phyloP scores from a whole-genome alignment of 2,797 vertebrate species.

The Emydoidea blandingii region DNA sequence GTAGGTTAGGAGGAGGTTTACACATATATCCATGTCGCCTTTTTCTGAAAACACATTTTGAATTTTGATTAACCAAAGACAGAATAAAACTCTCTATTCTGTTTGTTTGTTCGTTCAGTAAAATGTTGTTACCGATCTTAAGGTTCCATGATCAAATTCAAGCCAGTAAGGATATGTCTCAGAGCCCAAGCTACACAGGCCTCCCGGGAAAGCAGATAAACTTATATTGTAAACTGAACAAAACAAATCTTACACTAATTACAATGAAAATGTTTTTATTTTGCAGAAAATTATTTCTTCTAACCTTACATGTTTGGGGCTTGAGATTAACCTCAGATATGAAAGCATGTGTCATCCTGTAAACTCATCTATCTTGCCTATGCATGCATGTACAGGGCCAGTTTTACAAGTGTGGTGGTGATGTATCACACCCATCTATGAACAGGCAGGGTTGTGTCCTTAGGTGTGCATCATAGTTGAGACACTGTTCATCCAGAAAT shows the following conservation, averaged over 20 bases:
- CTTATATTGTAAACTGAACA: not conserved
- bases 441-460: accelerated
- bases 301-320: not conserved
- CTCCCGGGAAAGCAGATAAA: not conserved
- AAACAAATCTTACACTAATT: not conserved
- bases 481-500: not conserved
- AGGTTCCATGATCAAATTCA: not conserved
- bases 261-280: not conserved
- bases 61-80: not conserved
- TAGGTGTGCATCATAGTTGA: not conserved
- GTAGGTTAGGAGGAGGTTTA: not conserved
- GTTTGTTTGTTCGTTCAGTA: not conserved
- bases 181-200: not conserved
- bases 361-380: not conserved
- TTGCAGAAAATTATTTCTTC: not conserved
- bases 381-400: accelerated
- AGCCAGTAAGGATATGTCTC: not conserved
- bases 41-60: not conserved
- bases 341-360: not conserved
- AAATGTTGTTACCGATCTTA: not conserved
- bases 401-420: not conserved
- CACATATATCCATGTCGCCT: not conserved
- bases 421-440: accelerated
- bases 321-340: not conserved
- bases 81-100: not conserved